phyloP scores from a whole-genome alignment of 2,797 vertebrate genomes.

The Xiphorhynchus erythropygius region DNA sequence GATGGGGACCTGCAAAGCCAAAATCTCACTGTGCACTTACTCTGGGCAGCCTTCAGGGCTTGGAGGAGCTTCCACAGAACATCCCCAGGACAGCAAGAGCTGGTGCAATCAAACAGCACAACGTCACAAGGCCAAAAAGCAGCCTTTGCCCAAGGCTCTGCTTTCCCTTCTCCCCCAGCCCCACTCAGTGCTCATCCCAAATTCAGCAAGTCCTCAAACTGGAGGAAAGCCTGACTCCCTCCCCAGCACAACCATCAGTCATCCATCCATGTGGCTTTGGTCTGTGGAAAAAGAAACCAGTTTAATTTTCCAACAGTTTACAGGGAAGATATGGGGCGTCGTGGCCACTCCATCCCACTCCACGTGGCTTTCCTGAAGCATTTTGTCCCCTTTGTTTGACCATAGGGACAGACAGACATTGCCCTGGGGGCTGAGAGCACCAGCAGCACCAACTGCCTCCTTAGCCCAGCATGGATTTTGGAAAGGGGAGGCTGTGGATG shows the following conservation, averaged over 20 bases:
- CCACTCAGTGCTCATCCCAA: not conserved
- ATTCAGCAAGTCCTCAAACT: not conserved
- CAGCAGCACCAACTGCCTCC: not conserved
- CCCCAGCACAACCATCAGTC: slow-evolving; percentile 4
- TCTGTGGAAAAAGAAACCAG: not conserved
- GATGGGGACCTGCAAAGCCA: not conserved
- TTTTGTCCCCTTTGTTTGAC: not conserved
- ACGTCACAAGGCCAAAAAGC: not conserved
- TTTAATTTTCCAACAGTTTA: slow-evolving; percentile 36
- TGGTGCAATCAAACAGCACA: not conserved
- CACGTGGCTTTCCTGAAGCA: rapidly evolving
- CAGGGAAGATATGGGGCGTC: rapidly evolving
- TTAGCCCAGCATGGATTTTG: not conserved
- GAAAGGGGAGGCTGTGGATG: not conserved
- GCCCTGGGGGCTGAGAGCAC: not conserved
- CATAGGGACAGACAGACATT: not conserved
- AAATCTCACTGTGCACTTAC: not conserved
- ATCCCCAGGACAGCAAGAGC: not conserved
- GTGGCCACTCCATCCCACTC: not conserved
- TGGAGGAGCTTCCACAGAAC: not conserved
- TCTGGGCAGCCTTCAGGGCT: not conserved
- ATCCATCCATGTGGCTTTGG: slow-evolving; percentile 8
- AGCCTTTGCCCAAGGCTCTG: not conserved
- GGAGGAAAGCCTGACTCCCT: slow-evolving; percentile 30
- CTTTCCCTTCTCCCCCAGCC: not conserved